These are phyloP conservation scores for human (Homo sapiens) DNA, from an alignment of 2,113 vertebrate species.

Conservation along the genomic window DNA sequence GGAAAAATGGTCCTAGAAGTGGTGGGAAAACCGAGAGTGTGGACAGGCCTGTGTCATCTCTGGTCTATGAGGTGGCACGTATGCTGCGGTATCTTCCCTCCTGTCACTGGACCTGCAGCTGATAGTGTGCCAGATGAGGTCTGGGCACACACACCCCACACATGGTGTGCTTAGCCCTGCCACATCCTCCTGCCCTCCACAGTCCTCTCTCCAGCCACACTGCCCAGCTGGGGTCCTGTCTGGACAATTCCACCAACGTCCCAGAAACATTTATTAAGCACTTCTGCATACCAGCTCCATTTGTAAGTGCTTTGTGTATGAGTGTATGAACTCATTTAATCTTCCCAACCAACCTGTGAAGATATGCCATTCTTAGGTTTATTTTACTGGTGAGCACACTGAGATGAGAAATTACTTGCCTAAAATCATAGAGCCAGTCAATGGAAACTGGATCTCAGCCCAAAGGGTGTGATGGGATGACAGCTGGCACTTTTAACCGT, in stretches of 20 bases:
- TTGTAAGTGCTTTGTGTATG: background rate
- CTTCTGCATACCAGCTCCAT: background rate
- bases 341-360: background rate
- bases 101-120: too few species aligned
- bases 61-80: fast-evolving
- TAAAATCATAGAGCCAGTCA: background rate
- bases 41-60: fast-evolving
- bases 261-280: background rate
- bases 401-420: background rate
- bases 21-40: background rate
- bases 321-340: background rate
- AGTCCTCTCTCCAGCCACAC: background rate
- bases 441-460: background rate
- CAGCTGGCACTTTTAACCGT: background rate
- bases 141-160: background rate
- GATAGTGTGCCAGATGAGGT: background rate
- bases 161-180: background rate
- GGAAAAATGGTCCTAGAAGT: background rate
- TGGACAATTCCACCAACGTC: background rate
- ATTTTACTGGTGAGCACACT: background rate
- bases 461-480: background rate
- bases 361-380: background rate
- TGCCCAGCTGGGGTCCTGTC: background rate
- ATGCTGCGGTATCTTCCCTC: too few species aligned
- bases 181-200: background rate